These are phyloP conservation scores for Camelus bactrianus DNA, from an alignment of 2,113 vertebrate species.

Conservation along the genomic window DNA sequence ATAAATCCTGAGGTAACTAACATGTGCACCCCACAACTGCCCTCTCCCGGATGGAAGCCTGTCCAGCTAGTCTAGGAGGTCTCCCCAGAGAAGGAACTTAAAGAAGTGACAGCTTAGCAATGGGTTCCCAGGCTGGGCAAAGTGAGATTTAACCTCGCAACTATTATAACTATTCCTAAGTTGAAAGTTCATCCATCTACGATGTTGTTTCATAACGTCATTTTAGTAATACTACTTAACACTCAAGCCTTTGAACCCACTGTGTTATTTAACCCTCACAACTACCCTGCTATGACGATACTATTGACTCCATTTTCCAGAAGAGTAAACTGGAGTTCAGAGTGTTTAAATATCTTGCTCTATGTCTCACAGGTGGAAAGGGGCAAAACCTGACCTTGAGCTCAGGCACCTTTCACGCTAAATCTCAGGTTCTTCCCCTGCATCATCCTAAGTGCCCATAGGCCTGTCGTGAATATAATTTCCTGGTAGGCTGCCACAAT, in stretches of 20 bases:
- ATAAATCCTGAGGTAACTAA: not conserved
- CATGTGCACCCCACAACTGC: not conserved
- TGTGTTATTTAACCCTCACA: slow-evolving; percentile 6
- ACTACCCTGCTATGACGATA: not conserved
- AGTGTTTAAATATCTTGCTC: not conserved
- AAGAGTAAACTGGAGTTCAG: not conserved
- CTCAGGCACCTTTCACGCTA: not conserved
- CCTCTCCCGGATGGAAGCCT: not conserved
- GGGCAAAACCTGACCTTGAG: not conserved
- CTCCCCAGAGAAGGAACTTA: not conserved
- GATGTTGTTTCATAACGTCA: not conserved
- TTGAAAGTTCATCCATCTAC: not conserved
- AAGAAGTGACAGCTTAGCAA: not conserved
- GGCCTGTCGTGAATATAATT: not conserved
- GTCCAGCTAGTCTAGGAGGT: too few relatives aligned
- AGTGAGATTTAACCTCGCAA: not conserved
- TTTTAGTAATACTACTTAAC: not conserved
- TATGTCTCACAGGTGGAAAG: not conserved
- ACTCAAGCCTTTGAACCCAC: not conserved
- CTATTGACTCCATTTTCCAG: not conserved
- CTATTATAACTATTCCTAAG: not conserved
- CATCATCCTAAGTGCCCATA: not conserved
- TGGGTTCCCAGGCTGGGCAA: not conserved
- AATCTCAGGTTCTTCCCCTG: not conserved
- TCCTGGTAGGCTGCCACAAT: not conserved